Evolutionary conservation across 2,888 invertebrate genomes (phyloP).

Genomic region (Camptogramma bilineatum): DNA sequence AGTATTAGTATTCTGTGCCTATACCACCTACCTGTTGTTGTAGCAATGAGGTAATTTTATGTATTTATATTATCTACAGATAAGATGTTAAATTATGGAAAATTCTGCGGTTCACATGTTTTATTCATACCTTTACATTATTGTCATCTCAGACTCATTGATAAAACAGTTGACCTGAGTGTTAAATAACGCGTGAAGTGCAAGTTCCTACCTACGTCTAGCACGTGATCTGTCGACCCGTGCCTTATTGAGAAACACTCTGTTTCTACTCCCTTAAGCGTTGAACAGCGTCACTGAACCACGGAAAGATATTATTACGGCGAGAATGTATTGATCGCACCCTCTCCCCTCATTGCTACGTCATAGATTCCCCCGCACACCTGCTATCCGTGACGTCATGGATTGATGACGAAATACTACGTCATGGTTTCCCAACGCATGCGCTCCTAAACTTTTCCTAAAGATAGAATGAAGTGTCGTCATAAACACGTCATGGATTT

Average conservation of each 20-base stretch:
- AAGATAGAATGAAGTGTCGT: conserved; percentile 40
- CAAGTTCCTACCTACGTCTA: conserved; percentile 42
- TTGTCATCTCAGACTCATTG: conserved; percentile 56
- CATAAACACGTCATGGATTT: conserved; percentile 34
- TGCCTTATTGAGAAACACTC: conserved; percentile 63
- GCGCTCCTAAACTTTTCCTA: conserved; percentile 51
- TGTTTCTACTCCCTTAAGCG: conserved; percentile 59
- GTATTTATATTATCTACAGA: background rate
- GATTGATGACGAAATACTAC: conserved; percentile 64
- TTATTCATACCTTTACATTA: conserved; percentile 24
- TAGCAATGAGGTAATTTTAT: background rate
- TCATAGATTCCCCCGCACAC: conserved; percentile 64
- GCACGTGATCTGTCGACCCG: conserved; percentile 76
- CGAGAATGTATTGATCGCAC: conserved; percentile 55
- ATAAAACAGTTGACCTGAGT: conserved; percentile 67
- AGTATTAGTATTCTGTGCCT: too few relatives aligned
- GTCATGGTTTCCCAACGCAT: conserved; percentile 68
- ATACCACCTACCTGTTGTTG: background rate
- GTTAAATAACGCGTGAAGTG: conserved; percentile 54
- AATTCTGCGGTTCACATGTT: conserved; percentile 20
- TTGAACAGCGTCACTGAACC: conserved; percentile 72
- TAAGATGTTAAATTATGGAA: conserved; percentile 12
- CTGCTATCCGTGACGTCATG: conserved; percentile 62
- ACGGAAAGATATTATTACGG: conserved; percentile 61
- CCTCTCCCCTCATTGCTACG: conserved; percentile 57